Conservation (phyloP, 2,113 vertebrate species). For the Seriola quinqueradiata region DNA sequence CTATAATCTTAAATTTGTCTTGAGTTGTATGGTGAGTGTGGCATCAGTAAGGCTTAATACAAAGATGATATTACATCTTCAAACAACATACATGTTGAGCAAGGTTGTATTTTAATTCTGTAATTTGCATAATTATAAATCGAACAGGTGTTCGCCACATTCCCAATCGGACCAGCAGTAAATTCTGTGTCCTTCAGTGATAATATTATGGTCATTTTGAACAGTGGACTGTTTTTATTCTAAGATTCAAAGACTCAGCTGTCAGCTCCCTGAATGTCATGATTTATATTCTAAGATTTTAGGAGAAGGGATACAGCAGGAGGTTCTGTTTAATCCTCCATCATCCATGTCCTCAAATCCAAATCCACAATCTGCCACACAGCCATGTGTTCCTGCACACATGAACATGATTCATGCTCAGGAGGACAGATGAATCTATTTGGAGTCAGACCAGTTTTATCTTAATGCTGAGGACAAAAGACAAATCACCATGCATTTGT, state of each 20-base stretch:
- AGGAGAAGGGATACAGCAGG: background rate
- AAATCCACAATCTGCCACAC: conserved; percentile 12
- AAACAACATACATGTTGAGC: too few relatives aligned
- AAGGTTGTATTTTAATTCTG: too few relatives aligned
- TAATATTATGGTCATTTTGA: background rate
- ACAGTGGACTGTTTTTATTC: background rate
- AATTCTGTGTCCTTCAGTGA: too few relatives aligned
- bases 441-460: background rate
- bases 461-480: background rate
- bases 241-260: background rate
- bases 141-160: too few relatives aligned
- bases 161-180: too few relatives aligned
- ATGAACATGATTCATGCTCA: background rate
- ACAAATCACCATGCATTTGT: background rate
- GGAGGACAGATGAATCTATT: background rate
- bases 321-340: background rate
- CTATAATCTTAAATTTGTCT: too few relatives aligned
- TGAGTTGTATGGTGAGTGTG: too few relatives aligned
- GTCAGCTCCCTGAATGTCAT: background rate
- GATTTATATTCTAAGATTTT: background rate
- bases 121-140: too few relatives aligned
- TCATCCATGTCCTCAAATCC: background rate
- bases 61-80: too few relatives aligned
- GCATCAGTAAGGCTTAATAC: too few relatives aligned
- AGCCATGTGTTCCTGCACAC: background rate